Base-by-base conservation (phyloP, 2,888 invertebrate genomes). In the Tenthredo distinguenda region DNA sequence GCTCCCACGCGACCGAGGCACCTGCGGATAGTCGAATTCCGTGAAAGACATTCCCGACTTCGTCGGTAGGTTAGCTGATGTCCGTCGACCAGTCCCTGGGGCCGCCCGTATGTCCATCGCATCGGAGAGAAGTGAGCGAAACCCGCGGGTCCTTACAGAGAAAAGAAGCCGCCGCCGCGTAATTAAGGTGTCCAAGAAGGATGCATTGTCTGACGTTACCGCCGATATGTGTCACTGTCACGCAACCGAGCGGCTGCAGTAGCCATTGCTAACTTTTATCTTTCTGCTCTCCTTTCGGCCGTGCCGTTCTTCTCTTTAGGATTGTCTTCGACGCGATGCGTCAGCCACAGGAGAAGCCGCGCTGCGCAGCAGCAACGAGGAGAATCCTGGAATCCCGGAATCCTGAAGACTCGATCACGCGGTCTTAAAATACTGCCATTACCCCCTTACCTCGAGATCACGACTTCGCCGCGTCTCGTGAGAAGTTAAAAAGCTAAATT, bases 141-240 rank as follows among this genome's bases (percentile, higher is more conserved):
- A 62, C 62, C 21, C 37, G 62, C 81, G 81, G 81, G 62, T 81
- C 81, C 62, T 81, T 62, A 81, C 37, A 81, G 62, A 62, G 81
- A 50, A 81, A 81, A 40, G 62, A 58, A 77, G 77, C 77, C 77
- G 81, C 81, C 81, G 81, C 81, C 40, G 89, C 89, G 91, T 90
- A 91, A 91, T 91, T 91, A 91, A 91, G 91, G 91, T 90, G 90
- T 90, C 89, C 89, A 89, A 88, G 89, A 90, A 90, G 89, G 88
- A 88, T 89, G 90, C 90, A 91, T 90, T 91, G 91, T 91, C 91
- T 91, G 91, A 90, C 81, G 88, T 87, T 89, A 90, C 90, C 91
- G 91, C 91, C 91, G 91, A 91, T 91, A 91, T 91, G 90, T 91
- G 91, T 91, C 91, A 91, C 90, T 91, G 91, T 91, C 91, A 91